phyloP scores from a whole-genome alignment of 1,140 invertebrate genomes.

The Brachionus koreanus region DNA sequence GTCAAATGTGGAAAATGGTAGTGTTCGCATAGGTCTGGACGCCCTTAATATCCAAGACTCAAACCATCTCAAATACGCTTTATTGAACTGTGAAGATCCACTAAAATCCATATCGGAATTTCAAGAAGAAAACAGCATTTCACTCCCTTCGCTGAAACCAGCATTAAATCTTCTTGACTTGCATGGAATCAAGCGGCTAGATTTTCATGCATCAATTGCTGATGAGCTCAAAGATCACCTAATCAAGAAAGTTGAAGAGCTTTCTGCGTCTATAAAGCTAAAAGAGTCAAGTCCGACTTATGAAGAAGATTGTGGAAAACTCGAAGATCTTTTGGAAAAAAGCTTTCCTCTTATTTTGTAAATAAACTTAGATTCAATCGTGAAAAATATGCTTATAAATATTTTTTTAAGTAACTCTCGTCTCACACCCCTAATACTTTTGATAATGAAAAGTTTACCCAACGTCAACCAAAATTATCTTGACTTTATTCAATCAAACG shows the following conservation, averaged over 20 bases:
- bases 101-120: conserved; percentile 94
- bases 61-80: conserved; percentile 77
- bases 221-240: conserved; percentile 87
- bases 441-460: background rate
- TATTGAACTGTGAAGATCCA: conserved; percentile 91
- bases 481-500: conserved; percentile 67
- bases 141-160: conserved; percentile 82
- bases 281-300: conserved; percentile 63
- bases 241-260: conserved; percentile 78
- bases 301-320: conserved; percentile 69
- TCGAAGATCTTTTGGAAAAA: conserved; percentile 84
- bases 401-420: background rate
- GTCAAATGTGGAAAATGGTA: background rate
- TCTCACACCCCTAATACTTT: conserved; percentile 14
- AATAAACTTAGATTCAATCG: conserved; percentile 65
- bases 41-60: conserved; percentile 86
- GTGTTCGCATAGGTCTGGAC: conserved; percentile 65
- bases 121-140: conserved; percentile 84
- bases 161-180: conserved; percentile 89
- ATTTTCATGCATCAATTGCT: conserved; percentile 89
- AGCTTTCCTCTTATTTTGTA: conserved; percentile 87
- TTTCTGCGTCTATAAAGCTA: conserved; percentile 61
- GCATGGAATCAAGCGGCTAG: conserved; percentile 80
- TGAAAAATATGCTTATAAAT: background rate
- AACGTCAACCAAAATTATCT: conserved; percentile 46